Conservation (phyloP, 23 tunicate species). For the Corella eumyota region DNA sequence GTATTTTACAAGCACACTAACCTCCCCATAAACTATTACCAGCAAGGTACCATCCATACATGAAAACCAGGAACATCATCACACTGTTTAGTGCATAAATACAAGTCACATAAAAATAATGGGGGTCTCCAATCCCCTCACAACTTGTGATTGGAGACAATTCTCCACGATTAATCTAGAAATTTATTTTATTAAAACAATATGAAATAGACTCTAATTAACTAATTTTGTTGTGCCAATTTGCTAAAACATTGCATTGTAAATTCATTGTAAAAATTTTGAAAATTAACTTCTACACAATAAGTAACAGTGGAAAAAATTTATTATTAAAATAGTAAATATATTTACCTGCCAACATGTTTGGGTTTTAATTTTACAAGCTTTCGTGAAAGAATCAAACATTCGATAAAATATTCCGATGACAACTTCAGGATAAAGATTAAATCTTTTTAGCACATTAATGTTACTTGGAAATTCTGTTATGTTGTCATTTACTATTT, state of each 20-base stretch:
- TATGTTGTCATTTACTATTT: constrained; percentile 74
- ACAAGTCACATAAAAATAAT: constrained; percentile 89
- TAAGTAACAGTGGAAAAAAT: background rate
- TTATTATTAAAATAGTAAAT: background rate
- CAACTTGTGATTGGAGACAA: constrained; percentile 76
- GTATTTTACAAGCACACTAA: constrained; percentile 3
- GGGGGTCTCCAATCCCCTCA: constrained; percentile 96
- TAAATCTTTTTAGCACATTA: constrained; percentile 93
- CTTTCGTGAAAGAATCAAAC: constrained; percentile 73
- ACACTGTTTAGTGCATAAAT: constrained; percentile 74
- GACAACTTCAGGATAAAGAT: constrained; percentile 88
- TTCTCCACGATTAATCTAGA: constrained; percentile 82
- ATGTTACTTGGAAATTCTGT: constrained; percentile 92
- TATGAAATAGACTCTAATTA: no score
- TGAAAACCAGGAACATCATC: constrained; percentile 68
- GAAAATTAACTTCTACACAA: no score
- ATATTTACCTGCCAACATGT: constrained; percentile 69
- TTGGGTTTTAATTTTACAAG: constrained; percentile 64
- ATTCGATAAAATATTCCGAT: constrained; percentile 57
- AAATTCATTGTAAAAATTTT: no score
- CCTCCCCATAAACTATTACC: constrained; percentile 87
- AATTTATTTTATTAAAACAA: background rate
- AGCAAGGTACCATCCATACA: constrained; percentile 90
- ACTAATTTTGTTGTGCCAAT: no score
- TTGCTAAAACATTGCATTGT: no score